A percentile compares a stretch with the other conserved stretches of the same genome.
These are phyloP conservation scores for Colletes collaris DNA, from an alignment of 2,888 invertebrate genomes.

Conservation along the genomic window DNA sequence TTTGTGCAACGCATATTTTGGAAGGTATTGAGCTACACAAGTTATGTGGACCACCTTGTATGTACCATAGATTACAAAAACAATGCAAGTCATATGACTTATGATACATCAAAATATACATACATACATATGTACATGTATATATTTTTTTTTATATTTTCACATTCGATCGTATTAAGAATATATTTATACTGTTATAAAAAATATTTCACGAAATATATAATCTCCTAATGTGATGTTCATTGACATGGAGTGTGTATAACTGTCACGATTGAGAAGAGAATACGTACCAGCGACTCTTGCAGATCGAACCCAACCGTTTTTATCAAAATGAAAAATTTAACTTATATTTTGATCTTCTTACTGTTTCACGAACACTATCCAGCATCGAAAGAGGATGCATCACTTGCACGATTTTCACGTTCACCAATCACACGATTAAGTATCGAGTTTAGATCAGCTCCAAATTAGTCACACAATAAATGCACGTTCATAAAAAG, in stretches of 20 bases:
- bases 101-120: too few species aligned
- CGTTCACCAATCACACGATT: constrained; percentile 1
- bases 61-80: too few species aligned
- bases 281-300: constrained; percentile 27
- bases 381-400: not conserved
- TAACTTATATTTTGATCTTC: constrained; percentile 4
- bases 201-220: not conserved
- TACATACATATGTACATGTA: too few species aligned
- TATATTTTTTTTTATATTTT: too few species aligned
- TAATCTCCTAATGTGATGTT: not conserved
- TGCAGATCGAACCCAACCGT: not conserved
- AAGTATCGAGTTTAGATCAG: not conserved
- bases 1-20: too few species aligned
- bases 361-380: not conserved
- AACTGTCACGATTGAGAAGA: not conserved
- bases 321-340: constrained; percentile 36
- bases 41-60: too few species aligned
- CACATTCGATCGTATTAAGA: too few species aligned
- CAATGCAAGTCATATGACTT: too few species aligned
- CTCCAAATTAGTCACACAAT: not conserved
- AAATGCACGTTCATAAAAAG: not conserved
- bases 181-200: too few species aligned
- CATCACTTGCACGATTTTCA: constrained; percentile 21
- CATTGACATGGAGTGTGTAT: not conserved
- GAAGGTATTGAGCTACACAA: too few species aligned